A percentile compares a stretch with the other conserved stretches of the same genome.
These are phyloP conservation scores for Ryuthela nishihirai DNA, from an alignment of 2,888 invertebrate species.

Conservation along the genomic window DNA sequence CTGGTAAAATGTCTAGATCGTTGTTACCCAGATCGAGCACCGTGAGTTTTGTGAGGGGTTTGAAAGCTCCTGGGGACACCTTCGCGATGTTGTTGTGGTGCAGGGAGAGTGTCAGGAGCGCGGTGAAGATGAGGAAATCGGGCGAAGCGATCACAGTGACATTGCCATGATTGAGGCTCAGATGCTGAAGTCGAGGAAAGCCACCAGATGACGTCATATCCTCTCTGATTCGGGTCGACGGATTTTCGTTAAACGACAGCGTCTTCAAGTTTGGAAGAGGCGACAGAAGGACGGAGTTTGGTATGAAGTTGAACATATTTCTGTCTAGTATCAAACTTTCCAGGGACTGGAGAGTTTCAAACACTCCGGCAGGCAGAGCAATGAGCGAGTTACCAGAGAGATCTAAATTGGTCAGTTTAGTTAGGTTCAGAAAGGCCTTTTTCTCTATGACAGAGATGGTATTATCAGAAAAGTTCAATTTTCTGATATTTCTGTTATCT, in stretches of 20 bases:
- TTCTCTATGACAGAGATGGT: slow-evolving; percentile 42
- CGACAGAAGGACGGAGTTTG: slow-evolving; percentile 41
- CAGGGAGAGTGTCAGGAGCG: slow-evolving; percentile 32
- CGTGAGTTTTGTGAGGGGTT: slow-evolving; percentile 32
- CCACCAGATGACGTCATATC: slow-evolving; percentile 34
- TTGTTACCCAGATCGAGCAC: slow-evolving; percentile 40
- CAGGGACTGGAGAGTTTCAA: slow-evolving; percentile 33
- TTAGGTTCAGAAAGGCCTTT: slow-evolving; percentile 44
- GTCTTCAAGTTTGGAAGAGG: slow-evolving; percentile 36
- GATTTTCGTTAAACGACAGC: slow-evolving; percentile 41
- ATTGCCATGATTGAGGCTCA: slow-evolving; percentile 39
- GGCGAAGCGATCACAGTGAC: slow-evolving; percentile 42
- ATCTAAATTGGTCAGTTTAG: slow-evolving; percentile 43
- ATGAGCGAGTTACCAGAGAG: slow-evolving; percentile 41
- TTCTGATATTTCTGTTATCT: slow-evolving; percentile 41
- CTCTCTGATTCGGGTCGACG: slow-evolving; percentile 39
- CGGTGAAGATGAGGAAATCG: slow-evolving; percentile 40
- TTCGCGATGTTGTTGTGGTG: slow-evolving; percentile 43
- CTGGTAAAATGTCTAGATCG: slow-evolving; percentile 44
- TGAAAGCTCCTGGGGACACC: slow-evolving; percentile 42
- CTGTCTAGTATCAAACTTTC: slow-evolving; percentile 36
- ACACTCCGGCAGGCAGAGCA: slow-evolving; percentile 34
- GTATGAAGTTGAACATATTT: slow-evolving; percentile 43
- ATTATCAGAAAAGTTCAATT: slow-evolving; percentile 41
- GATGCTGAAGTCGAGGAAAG: slow-evolving; percentile 29